Base-by-base conservation (phyloP, 2,888 invertebrate genomes). In the Polyommatus iphigenia region DNA sequence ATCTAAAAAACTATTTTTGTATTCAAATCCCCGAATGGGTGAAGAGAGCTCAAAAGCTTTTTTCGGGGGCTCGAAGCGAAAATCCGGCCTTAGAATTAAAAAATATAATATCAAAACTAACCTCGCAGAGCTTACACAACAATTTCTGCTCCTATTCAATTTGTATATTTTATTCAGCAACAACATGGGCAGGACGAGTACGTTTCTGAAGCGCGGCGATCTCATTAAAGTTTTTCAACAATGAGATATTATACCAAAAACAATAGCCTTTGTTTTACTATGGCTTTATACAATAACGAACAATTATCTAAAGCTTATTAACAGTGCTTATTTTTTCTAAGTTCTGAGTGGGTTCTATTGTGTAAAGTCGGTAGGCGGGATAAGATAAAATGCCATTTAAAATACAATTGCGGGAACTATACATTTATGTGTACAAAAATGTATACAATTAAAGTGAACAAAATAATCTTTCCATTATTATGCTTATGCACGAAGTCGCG, bases 171-270 rank as follows among this genome's bases (percentile, higher is more conserved):
- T 46, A 73, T 73, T 54, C 29, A 50, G 50, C 1, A 54, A 29
- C 75, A 54, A 75, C 71, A 71, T 57, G 20, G 71, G 57, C 36
- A 57, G 57, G 18, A 41, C 54, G 59, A 59, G 71, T 72, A 57
- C 15, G 32, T 41, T 57, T 54, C 50, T 54, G 24, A 77, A 77
- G 72, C 77, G 72, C 3, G 57, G 77, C 71, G 41, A 72, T 77
- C 77, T 72, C 77, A 77, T 59, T 77, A 77, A 77, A 77, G 77
- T 77, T 90, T 90, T 89, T 87, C 83, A 84, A 81, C 79, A 81
- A 80, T 80, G 79, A 80, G 78, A 81, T 79, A 79, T 80, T 79
- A 80, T 79, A 41, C 76, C 77, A 75, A 76, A 76, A 79, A 81
- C 80, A 80, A 81, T 79, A 78, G 67, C 76, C 76, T 78, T 79